Conservation (phyloP, 1,140 invertebrate genomes). For the Nixonia krombeini region DNA sequence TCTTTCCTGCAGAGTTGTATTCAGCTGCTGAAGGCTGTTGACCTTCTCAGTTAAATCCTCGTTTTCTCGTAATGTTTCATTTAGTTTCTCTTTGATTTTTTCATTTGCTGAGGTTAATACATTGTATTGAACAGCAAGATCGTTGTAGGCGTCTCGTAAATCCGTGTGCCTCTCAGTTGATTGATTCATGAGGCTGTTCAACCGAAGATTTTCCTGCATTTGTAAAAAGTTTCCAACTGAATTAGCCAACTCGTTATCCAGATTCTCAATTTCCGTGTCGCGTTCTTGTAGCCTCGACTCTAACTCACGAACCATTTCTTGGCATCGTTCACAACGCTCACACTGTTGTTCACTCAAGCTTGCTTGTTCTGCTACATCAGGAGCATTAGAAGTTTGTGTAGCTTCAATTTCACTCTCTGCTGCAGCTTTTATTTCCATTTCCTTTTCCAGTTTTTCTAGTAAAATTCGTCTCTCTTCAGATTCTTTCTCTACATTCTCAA, state of each 20-base stretch:
- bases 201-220: conserved; percentile 57
- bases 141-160: conserved; percentile 52
- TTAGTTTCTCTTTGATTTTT: conserved; percentile 72
- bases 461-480: conserved; percentile 55
- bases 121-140: conserved; percentile 49
- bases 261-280: conserved; percentile 80
- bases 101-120: conserved; percentile 74
- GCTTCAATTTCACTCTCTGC: conserved; percentile 10
- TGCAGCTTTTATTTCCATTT: conserved; percentile 19
- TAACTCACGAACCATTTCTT: conserved; percentile 53
- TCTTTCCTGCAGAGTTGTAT: conserved; percentile 59
- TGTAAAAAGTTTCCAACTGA: conserved; percentile 72
- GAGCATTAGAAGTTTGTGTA: conserved; percentile 25
- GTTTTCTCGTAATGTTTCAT: conserved; percentile 73
- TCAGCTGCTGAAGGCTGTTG: conserved; percentile 64
- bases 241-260: conserved; percentile 78
- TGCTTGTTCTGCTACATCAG: too few species aligned
- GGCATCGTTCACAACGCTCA: conserved; percentile 56
- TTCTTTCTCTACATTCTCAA: conserved; percentile 64
- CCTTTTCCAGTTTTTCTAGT: conserved; percentile 53
- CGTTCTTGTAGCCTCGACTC: conserved; percentile 80
- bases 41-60: conserved; percentile 72
- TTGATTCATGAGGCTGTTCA: conserved; percentile 46
- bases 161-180: conserved; percentile 16
- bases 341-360: conserved; percentile 27